Percentiles rank a stretch among this genome's conserved stretches.
These are phyloP conservation scores for Poeciliopsis turrubarensis DNA, from an alignment of 2,113 vertebrate genomes.

Conservation along the genomic window DNA sequence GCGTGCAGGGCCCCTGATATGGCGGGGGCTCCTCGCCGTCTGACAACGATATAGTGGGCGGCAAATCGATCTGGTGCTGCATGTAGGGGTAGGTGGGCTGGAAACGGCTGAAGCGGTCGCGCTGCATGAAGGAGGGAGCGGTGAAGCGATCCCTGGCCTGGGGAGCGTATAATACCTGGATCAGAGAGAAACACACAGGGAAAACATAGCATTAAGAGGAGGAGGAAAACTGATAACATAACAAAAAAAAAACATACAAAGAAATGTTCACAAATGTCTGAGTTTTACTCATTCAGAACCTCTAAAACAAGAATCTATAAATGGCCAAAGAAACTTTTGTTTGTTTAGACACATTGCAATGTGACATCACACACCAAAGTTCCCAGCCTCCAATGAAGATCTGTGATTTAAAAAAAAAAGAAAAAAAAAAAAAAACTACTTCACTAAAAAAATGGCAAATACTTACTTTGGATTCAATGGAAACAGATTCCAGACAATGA, in stretches of 20 bases:
- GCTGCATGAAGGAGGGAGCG: slow-evolving; percentile 90
- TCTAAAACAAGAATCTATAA: neutral
- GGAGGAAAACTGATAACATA: neutral
- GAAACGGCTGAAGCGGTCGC: slow-evolving; percentile 95
- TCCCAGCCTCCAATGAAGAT: too few relatives aligned
- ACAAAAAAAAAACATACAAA: neutral
- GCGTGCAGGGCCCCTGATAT: slow-evolving; percentile 93
- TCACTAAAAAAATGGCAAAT: too few relatives aligned
- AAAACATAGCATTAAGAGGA: neutral
- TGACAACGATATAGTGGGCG: slow-evolving; percentile 95
- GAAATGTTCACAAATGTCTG: neutral
- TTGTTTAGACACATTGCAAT: too few relatives aligned
- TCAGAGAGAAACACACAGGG: slow-evolving; percentile 19
- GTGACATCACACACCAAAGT: too few relatives aligned
- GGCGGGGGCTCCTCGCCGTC: slow-evolving; percentile 96
- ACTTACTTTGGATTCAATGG: too few relatives aligned
- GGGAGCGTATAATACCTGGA: slow-evolving; percentile 90
- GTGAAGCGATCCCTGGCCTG: slow-evolving; percentile 89
- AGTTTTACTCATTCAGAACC: neutral
- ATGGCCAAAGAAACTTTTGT: too few relatives aligned
- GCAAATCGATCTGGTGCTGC: slow-evolving; percentile 96
- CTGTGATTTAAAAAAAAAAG: too few relatives aligned
- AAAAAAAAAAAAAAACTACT: too few relatives aligned
- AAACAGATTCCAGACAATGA: too few relatives aligned
- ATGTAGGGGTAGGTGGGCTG: slow-evolving; percentile 97